Evolutionary conservation across 2,888 invertebrate species (phyloP), one percentile per base, ranked within the genome.

Genomic region (Plebejus anna): DNA sequence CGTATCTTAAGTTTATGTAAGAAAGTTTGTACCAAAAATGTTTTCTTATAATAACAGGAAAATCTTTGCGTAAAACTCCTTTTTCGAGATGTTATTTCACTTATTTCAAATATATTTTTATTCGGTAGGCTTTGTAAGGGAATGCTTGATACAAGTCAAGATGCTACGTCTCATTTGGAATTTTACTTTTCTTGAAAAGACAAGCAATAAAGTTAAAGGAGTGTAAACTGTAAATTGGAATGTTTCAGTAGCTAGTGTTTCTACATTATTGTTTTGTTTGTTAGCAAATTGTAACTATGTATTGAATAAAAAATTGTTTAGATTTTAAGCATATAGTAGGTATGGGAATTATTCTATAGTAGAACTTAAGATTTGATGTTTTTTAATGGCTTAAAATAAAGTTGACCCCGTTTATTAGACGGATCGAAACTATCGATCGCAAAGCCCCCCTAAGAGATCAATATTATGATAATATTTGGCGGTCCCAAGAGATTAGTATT

Each of bases 71-170:
- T 11, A 66, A 66, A 66, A 66, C 7, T 22, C 66, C 32, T 66
- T 66, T 55, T 66, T 32, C 28, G 66, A 66, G 13, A 5, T 66
- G 66, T 66, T 66, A 66, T 66, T 66, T 36, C 13, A 36, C 32
- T 66, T 66, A 66, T 66, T 66, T 36, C 13, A 36, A 66, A 36
- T 32, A 36, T 66, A 36, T 66, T 66, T 66, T 66, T 32, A 66
- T 66, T 66, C 13, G 13, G 66, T 36, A 66, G 66, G 32, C 32
- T 36, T 36, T 36, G 66, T 66, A 5, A 32, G 32, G 32, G 1
- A 32, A 16, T 66, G 16, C 13, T 66, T 5, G 66, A 66, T 66
- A 4, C 28, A 4, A 66, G 66, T 66, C 32, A 66, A 66, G 66
- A 66, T 32, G 66, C 32, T 32, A 66, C 66, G 2, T 6, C 13